phyloP scores from a whole-genome alignment of 2,797 vertebrate species.

The Amblyopsis hoosieri region DNA sequence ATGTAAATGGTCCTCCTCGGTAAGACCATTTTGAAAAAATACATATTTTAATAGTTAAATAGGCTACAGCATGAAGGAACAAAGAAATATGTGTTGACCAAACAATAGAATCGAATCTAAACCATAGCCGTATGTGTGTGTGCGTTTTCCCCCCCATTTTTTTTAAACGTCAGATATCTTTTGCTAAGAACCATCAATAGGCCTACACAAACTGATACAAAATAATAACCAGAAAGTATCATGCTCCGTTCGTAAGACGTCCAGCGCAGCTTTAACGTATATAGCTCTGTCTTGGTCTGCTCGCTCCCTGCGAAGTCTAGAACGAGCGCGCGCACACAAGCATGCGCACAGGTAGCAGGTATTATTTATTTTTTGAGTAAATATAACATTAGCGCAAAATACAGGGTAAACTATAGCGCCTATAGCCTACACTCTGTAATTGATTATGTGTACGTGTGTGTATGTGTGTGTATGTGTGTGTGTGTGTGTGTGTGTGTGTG shows the following conservation, averaged over 20 bases:
- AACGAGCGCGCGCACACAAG: constrained; percentile 40
- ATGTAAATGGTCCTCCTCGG: constrained; percentile 35
- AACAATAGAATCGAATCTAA: constrained; percentile 52
- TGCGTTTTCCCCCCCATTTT: no score
- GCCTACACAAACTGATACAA: constrained; percentile 19
- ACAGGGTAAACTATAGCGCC: no score
- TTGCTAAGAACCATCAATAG: neutral
- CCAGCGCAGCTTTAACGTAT: constrained; percentile 64
- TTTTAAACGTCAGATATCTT: no score
- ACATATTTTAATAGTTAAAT: constrained; percentile 52
- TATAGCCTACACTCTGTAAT: no score
- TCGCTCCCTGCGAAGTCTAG: constrained; percentile 43
- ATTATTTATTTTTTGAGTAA: no score
- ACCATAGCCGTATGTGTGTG: neutral
- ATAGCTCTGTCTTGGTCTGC: constrained; percentile 40
- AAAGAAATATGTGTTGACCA: constrained; percentile 54
- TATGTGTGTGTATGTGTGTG: no score
- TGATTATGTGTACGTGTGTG: no score
- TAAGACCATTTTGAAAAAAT: neutral
- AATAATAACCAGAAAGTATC: constrained; percentile 48
- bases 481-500: no score
- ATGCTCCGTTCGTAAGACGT: constrained; percentile 43
- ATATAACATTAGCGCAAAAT: no score
- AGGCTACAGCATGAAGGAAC: constrained; percentile 55
- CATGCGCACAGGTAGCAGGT: neutral